These are phyloP conservation scores for Nasonovia ribisnigri DNA, from an alignment of 2,888 invertebrate species.

Conservation along the genomic window DNA sequence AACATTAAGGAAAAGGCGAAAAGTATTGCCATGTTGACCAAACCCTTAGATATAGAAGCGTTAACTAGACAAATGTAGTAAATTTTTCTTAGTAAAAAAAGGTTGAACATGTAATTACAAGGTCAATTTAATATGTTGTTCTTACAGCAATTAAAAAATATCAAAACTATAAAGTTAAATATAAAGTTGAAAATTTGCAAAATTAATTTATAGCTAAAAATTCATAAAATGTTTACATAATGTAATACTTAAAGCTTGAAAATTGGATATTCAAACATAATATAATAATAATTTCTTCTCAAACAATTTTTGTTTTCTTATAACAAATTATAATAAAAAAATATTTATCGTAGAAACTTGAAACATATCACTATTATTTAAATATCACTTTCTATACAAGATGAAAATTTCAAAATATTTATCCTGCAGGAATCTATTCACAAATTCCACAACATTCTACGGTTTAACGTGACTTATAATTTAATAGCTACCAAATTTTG, in stretches of 20 bases:
- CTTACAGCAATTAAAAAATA: neutral
- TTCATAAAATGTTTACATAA: neutral
- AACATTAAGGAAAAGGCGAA: neutral
- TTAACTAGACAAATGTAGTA: neutral
- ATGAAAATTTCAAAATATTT: neutral
- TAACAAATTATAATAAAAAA: neutral
- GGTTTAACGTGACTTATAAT: neutral
- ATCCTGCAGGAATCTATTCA: neutral
- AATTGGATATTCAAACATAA: neutral
- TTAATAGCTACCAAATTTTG: neutral
- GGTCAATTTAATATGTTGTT: neutral
- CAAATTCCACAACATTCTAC: neutral
- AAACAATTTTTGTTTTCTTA: neutral
- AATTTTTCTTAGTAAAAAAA: neutral
- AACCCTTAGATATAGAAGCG: neutral
- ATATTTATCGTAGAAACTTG: neutral
- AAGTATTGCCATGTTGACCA: neutral
- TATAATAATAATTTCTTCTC: neutral
- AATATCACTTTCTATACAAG: neutral
- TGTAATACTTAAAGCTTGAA: neutral
- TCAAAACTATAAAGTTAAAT: neutral
- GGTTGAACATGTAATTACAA: neutral
- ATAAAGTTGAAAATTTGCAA: neutral
- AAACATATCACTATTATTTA: neutral
- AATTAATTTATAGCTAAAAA: neutral